phyloP scores from a whole-genome alignment of 2,888 invertebrate species.

The Drosophila mimetica region DNA sequence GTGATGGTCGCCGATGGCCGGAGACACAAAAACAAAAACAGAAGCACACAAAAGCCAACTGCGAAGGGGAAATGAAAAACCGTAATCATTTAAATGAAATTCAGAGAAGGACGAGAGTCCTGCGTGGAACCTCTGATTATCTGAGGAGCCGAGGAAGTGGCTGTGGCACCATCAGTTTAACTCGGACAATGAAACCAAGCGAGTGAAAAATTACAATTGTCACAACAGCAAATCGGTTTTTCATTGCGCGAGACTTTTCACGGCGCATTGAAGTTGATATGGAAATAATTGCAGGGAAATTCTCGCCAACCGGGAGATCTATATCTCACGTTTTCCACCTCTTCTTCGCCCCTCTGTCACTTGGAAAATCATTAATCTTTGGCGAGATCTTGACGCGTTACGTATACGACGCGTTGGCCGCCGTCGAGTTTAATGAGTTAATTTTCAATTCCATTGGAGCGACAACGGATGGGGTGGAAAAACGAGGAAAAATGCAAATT shows the following conservation, averaged over 20 bases:
- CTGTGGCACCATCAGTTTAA: slow-evolving; percentile 24
- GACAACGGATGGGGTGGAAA: slow-evolving; percentile 46
- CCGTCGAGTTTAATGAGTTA: slow-evolving; percentile 72
- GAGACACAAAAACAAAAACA: slow-evolving; percentile 9
- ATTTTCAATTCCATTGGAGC: slow-evolving; percentile 77
- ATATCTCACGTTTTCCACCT: slow-evolving; percentile 3
- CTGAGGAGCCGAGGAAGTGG: slow-evolving; percentile 11
- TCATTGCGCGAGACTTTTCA: slow-evolving; percentile 65
- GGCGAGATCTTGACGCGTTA: slow-evolving; percentile 44
- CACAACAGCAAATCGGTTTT: slow-evolving; percentile 77
- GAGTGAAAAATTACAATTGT: slow-evolving; percentile 80
- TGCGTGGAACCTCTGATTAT: slow-evolving; percentile 32
- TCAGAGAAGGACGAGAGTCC: slow-evolving; percentile 26
- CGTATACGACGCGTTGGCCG: slow-evolving; percentile 53
- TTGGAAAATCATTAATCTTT: slow-evolving; percentile 59
- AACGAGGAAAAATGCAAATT: slow-evolving; percentile 63
- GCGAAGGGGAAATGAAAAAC: slow-evolving; percentile 48
- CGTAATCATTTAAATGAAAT: slow-evolving; percentile 66
- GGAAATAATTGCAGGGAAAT: slow-evolving; percentile 79
- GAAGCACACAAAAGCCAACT: slow-evolving; percentile 12
- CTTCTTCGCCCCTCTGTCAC: not conserved
- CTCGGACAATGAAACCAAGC: slow-evolving; percentile 68
- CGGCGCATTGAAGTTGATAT: slow-evolving; percentile 69
- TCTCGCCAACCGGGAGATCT: slow-evolving; percentile 36
- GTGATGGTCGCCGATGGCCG: slow-evolving; percentile 41